Conservation (phyloP, 2,113 vertebrate genomes). For the Alouatta palliata region DNA sequence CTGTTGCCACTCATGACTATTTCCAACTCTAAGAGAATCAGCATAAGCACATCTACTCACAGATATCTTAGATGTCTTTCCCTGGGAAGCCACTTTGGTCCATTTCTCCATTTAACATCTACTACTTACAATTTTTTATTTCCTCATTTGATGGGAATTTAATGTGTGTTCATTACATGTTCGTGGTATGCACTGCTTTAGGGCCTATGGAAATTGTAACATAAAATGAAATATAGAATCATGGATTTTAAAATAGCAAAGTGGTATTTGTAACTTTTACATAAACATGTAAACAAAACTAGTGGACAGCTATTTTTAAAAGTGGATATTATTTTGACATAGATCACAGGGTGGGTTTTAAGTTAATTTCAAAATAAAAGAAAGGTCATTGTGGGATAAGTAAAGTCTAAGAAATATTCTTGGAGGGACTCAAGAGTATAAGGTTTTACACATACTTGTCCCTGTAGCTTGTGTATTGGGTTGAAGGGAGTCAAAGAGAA, state of each 20-base stretch:
- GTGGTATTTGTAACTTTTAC: not conserved
- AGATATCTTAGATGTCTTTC: not conserved
- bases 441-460: not conserved
- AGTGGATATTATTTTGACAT: not conserved
- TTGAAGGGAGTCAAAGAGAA: not conserved
- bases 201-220: not conserved
- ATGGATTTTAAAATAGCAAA: constrained; percentile 12
- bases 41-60: too few relatives aligned
- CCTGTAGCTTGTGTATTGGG: not conserved
- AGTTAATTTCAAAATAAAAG: constrained; percentile 31
- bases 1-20: not conserved
- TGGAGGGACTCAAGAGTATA: not conserved
- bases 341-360: not conserved
- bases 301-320: not conserved
- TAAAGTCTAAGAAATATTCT: not conserved
- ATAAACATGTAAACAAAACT: not conserved
- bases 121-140: not conserved
- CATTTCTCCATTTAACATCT: not conserved
- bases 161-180: not conserved
- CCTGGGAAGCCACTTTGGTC: not conserved
- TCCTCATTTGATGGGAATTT: not conserved
- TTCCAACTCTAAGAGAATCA: not conserved
- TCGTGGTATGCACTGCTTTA: not conserved
- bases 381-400: not conserved
- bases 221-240: not conserved